Conservation (phyloP, 2,113 vertebrate species). For the Phalacrocorax pelagicus region DNA sequence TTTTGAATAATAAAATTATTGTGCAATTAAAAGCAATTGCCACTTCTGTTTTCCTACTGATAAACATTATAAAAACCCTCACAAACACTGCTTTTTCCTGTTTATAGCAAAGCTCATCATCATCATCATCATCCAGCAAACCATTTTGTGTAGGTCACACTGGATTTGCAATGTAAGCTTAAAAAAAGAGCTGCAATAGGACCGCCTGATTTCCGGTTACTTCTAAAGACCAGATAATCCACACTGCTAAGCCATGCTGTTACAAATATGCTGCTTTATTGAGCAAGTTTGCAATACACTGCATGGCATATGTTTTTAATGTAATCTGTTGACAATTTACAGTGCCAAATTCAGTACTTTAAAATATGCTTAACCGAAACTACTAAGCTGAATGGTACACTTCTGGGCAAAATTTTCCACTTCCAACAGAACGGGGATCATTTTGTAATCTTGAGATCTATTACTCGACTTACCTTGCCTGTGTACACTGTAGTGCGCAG, state of each 20-base stretch:
- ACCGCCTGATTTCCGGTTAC: neutral
- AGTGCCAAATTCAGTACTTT: neutral
- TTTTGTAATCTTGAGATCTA: neutral
- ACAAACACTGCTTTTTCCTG: conserved; percentile 36
- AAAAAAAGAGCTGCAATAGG: neutral
- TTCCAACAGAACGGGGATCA: neutral
- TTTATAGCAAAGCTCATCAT: conserved; percentile 25
- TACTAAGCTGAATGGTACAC: accelerated
- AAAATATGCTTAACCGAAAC: neutral
- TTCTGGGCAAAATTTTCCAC: neutral
- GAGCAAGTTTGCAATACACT: neutral
- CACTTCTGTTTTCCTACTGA: conserved; percentile 58
- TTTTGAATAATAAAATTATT: conserved; percentile 61
- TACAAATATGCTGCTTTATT: neutral
- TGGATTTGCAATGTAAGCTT: neutral
- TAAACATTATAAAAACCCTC: conserved; percentile 41
- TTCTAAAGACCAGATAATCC: neutral
- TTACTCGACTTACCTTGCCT: neutral
- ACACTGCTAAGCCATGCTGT: neutral
- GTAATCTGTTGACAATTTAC: neutral
- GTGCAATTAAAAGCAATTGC: conserved; percentile 62
- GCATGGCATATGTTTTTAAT: neutral
- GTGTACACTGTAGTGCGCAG: accelerated
- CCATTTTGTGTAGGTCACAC: neutral
- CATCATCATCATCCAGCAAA: conserved; percentile 1